Percentiles rank a stretch among this genome's conserved stretches.
These are phyloP conservation scores for Eclectus roratus DNA, from an alignment of 2,113 vertebrate genomes.

Conservation along the genomic window DNA sequence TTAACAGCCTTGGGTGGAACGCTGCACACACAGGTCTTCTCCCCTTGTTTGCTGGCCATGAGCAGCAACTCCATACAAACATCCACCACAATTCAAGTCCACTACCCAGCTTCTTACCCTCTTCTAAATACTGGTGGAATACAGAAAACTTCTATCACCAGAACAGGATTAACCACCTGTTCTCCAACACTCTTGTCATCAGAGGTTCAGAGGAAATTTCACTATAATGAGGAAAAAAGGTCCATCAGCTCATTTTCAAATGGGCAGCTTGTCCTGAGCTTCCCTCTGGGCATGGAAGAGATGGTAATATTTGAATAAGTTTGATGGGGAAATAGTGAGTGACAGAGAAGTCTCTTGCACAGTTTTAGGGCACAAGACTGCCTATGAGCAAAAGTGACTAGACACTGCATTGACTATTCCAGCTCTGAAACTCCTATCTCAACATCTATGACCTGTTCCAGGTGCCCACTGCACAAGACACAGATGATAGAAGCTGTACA, in stretches of 20 bases:
- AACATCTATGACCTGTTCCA: neutral
- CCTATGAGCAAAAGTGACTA: neutral
- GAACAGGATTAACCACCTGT: neutral
- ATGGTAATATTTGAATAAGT: fast-evolving
- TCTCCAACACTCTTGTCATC: neutral
- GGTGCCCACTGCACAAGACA: no score
- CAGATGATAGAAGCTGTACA: fast-evolving
- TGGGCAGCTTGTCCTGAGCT: neutral
- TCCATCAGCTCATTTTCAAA: neutral
- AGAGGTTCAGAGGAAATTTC: neutral
- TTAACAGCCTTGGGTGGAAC: neutral
- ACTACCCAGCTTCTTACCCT: neutral
- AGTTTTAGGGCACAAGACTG: neutral
- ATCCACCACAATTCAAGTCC: neutral
- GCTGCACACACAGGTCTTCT: neutral
- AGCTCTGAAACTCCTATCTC: neutral
- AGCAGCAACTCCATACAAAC: neutral
- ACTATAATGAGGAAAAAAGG: neutral
- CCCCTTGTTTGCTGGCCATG: neutral
- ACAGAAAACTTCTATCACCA: neutral
- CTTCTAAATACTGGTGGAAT: neutral
- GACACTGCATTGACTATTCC: neutral
- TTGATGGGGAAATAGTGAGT: neutral
- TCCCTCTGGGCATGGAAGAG: neutral
- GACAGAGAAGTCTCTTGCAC: neutral